phyloP scores from a whole-genome alignment of 64 coral and sea anemone species.

The Pocillopora verrucosa region DNA sequence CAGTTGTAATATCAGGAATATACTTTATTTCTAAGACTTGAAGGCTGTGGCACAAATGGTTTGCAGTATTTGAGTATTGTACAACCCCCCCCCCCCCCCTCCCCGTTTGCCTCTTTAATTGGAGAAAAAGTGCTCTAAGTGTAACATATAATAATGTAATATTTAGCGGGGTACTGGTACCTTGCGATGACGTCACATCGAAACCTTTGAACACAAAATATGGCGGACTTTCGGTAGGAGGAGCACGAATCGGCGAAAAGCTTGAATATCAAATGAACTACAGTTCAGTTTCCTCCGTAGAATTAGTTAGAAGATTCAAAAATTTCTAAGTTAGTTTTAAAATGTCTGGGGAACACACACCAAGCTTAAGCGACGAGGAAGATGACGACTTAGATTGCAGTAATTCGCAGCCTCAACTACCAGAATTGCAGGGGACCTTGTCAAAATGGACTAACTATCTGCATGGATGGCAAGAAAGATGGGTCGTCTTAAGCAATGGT shows the following conservation, averaged over 20 bases:
- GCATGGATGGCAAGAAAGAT: constrained; percentile 99
- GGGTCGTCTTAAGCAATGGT: constrained; percentile 85
- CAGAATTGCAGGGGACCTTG: constrained; percentile 84
- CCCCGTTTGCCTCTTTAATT: too few species aligned
- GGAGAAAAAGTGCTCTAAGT: too few species aligned
- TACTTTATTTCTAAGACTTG: too few species aligned
- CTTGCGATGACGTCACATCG: constrained; percentile 22
- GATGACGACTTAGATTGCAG: constrained; percentile 75
- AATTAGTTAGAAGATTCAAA: background rate
- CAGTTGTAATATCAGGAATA: too few species aligned
- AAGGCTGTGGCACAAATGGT: too few species aligned
- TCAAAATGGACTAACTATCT: constrained; percentile 99
- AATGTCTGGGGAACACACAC: constrained; percentile 93
- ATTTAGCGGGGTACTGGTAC: constrained; percentile 4
- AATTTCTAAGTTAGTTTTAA: constrained; percentile 1
- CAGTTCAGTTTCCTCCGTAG: background rate
- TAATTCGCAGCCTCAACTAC: constrained; percentile 60
- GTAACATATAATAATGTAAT: background rate
- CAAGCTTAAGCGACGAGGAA: constrained; percentile 95
- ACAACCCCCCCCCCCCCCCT: too few species aligned
- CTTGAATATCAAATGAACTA: constrained; percentile 39
- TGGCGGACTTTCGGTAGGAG: constrained; percentile 15
- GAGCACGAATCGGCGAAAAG: constrained; percentile 19
- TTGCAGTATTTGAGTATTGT: too few species aligned
- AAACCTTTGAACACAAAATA: constrained; percentile 29